These are phyloP conservation scores for Nyctereutes procyonoides DNA, from an alignment of 2,113 vertebrate genomes.

Conservation along the genomic window DNA sequence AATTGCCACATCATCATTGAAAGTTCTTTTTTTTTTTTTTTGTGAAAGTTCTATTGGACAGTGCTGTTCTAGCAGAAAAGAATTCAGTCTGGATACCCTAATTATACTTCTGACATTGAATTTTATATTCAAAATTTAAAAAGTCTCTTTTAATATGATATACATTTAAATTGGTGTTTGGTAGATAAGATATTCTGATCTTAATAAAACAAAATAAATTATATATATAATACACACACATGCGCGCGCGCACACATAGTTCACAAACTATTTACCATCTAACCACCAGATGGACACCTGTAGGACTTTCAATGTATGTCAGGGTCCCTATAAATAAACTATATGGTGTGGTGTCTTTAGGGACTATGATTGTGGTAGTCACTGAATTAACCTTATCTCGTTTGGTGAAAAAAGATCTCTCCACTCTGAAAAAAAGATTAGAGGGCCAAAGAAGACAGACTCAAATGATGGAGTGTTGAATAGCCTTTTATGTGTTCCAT, in stretches of 20 bases:
- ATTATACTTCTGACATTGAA: background rate
- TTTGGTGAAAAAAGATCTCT: background rate
- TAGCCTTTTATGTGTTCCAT: background rate
- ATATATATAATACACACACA: background rate
- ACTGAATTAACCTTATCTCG: constrained; percentile 14
- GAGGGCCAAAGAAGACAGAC: background rate
- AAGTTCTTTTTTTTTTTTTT: background rate
- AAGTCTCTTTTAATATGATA: background rate
- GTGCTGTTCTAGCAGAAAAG: background rate
- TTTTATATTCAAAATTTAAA: background rate
- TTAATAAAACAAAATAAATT: constrained; percentile 29
- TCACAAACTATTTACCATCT: background rate
- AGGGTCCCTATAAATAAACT: background rate
- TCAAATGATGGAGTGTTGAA: background rate
- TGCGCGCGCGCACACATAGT: too few relatives aligned
- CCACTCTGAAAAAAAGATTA: background rate
- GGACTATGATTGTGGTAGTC: background rate
- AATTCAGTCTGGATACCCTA: background rate
- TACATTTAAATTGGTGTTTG: background rate
- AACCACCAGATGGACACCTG: background rate
- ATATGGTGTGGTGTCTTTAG: background rate
- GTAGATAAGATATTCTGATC: background rate
- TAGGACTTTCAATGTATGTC: background rate
- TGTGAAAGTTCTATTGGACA: background rate
- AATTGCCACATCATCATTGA: background rate